Conservation (phyloP, 1,140 invertebrate species). For the Nephila pilipes region DNA sequence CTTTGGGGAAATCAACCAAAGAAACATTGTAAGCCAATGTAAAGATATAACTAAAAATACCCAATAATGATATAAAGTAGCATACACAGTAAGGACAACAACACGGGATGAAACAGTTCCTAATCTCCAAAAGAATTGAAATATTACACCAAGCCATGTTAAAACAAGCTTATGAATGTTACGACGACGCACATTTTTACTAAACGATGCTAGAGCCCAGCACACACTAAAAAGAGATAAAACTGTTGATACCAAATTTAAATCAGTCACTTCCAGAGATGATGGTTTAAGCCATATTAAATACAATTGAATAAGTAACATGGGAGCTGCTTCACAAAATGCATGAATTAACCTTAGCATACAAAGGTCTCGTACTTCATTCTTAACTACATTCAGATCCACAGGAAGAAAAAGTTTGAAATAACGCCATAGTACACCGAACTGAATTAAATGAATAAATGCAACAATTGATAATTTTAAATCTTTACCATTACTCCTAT, state of each 20-base stretch:
- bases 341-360: conserved; percentile 92
- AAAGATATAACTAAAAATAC: conserved; percentile 89
- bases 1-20: conserved; percentile 92
- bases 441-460: conserved; percentile 87
- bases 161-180: conserved; percentile 92
- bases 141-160: conserved; percentile 94
- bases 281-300: conserved; percentile 83
- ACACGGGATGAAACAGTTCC: conserved; percentile 92
- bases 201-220: conserved; percentile 94
- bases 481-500: conserved; percentile 75
- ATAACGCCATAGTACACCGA: conserved; percentile 94
- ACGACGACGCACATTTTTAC: conserved; percentile 90
- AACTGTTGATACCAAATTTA: conserved; percentile 90
- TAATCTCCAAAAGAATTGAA: conserved; percentile 87
- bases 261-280: conserved; percentile 85
- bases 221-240: conserved; percentile 92
- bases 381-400: conserved; percentile 90
- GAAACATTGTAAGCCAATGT: conserved; percentile 92
- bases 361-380: conserved; percentile 89
- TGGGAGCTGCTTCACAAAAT: conserved; percentile 92
- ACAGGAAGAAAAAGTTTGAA: conserved; percentile 92
- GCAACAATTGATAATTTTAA: conserved; percentile 70
- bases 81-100: conserved; percentile 91
- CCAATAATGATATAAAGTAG: conserved; percentile 91
- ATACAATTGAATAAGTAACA: conserved; percentile 91